Evolutionary conservation across 2,113 vertebrate genomes (phyloP).

Genomic region (Tympanuchus pallidicinctus): DNA sequence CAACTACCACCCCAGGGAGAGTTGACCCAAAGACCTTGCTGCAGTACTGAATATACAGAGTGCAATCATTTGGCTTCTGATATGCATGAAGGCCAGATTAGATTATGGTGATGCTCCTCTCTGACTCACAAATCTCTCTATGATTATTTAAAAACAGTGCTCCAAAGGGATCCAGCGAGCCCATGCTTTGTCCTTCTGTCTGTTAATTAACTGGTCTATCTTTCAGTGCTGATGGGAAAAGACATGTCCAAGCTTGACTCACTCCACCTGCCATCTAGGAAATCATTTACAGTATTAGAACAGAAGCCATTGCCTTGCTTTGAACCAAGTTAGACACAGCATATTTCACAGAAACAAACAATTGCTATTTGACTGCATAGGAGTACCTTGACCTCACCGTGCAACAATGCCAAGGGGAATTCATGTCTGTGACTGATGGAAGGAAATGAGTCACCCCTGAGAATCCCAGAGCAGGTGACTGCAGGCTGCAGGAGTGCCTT

Average conservation of each 20-base stretch:
- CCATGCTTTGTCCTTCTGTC: background rate
- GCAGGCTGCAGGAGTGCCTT: background rate
- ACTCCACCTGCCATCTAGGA: background rate
- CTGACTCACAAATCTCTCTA: background rate
- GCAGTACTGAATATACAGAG: background rate
- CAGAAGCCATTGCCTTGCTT: background rate
- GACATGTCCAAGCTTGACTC: background rate
- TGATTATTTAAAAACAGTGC: background rate
- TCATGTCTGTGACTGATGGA: background rate
- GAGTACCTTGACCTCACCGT: background rate
- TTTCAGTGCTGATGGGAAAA: background rate
- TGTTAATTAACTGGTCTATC: background rate
- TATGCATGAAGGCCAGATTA: background rate
- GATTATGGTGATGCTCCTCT: background rate
- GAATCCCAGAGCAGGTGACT: background rate
- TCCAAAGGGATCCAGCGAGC: background rate
- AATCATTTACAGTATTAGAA: background rate
- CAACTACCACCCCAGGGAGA: background rate
- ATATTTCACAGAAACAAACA: background rate
- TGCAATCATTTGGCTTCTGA: background rate
- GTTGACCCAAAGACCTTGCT: background rate
- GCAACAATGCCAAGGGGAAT: background rate
- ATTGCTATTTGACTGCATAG: background rate
- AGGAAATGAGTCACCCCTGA: rapidly evolving
- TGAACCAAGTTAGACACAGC: background rate